A percentile compares a stretch with the other conserved stretches of the same genome.
Evolutionary conservation across 2,113 vertebrate genomes (phyloP).

Genomic region (Ahaetulla prasina): DNA sequence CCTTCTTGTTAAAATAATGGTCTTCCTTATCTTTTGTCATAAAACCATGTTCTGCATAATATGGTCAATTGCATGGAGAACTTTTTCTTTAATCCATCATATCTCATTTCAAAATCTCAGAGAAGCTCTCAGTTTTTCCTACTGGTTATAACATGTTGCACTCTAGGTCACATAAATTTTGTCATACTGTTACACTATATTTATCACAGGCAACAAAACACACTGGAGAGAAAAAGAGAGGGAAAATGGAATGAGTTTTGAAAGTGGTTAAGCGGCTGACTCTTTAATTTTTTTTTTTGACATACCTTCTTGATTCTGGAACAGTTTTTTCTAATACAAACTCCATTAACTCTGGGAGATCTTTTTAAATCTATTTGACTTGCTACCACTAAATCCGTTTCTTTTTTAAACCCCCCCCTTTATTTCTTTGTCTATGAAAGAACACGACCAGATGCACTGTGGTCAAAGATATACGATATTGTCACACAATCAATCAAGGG

Average conservation of each 20-base stretch:
- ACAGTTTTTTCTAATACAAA: background rate
- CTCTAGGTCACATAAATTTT: too few species aligned
- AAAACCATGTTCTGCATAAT: constrained; percentile 24
- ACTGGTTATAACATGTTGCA: background rate
- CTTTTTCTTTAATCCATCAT: background rate
- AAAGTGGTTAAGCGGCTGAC: background rate
- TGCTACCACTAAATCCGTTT: background rate
- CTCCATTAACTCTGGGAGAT: background rate
- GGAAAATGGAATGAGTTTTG: background rate
- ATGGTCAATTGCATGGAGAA: constrained; percentile 42
- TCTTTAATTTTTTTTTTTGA: background rate
- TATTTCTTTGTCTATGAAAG: background rate
- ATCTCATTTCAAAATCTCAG: background rate
- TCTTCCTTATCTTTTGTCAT: constrained; percentile 55
- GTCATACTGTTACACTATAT: background rate
- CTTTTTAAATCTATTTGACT: background rate
- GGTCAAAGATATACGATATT: background rate
- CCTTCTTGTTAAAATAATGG: constrained; percentile 32
- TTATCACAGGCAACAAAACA: background rate
- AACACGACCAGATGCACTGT: background rate
- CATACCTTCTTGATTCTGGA: background rate
- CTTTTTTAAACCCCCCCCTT: background rate
- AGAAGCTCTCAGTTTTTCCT: background rate
- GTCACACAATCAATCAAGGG: background rate
- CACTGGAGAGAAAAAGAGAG: background rate